phyloP scores from a whole-genome alignment of 1,140 invertebrate species.

The Cyrtorhinus lividipennis region DNA sequence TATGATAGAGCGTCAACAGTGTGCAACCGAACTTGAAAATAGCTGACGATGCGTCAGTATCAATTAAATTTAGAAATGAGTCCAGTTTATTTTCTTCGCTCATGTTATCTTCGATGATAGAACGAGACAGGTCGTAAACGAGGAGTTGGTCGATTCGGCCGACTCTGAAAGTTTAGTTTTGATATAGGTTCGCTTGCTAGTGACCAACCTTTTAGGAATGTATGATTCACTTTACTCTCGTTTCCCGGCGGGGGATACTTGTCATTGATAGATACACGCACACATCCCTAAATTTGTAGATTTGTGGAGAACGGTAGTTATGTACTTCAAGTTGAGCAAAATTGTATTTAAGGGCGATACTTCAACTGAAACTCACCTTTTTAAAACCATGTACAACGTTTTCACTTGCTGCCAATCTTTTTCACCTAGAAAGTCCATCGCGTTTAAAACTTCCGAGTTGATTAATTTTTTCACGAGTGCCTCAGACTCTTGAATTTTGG shows the following conservation, averaged over 20 bases:
- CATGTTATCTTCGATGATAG: neutral
- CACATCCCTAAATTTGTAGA: too few relatives aligned
- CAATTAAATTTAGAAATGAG: neutral
- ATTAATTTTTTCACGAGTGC: neutral
- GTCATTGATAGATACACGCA: too few relatives aligned
- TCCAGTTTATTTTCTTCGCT: neutral
- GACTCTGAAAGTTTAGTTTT: neutral
- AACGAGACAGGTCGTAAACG: neutral
- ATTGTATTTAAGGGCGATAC: too few relatives aligned
- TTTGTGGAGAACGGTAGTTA: too few relatives aligned
- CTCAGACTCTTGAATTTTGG: neutral
- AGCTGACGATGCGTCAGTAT: neutral
- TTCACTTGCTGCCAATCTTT: slow-evolving; percentile 3
- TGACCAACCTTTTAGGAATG: too few relatives aligned
- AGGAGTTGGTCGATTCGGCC: neutral
- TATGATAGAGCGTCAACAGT: neutral
- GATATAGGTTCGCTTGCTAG: too few relatives aligned
- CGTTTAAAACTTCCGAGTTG: neutral
- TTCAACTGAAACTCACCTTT: too few relatives aligned
- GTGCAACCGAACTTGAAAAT: slow-evolving; percentile 5
- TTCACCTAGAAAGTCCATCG: neutral
- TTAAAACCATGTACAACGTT: neutral
- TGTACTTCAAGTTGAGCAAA: too few relatives aligned
- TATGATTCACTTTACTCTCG: too few relatives aligned
- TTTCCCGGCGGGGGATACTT: too few relatives aligned